phyloP scores from a whole-genome alignment of 2,113 vertebrate species.

The Alouatta palliata region DNA sequence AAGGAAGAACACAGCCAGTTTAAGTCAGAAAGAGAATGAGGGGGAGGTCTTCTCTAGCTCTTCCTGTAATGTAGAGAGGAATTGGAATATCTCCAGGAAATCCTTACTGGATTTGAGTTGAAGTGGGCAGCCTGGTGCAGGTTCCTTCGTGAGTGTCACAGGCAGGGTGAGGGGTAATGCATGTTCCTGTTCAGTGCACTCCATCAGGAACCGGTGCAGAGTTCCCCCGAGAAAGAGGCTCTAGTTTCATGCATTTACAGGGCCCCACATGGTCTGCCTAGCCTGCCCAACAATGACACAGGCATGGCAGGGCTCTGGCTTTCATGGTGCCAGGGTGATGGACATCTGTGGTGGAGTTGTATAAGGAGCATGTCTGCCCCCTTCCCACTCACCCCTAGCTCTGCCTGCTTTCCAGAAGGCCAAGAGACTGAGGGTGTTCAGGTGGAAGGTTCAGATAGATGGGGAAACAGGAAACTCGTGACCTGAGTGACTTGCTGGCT shows the following conservation, averaged over 20 bases:
- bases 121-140: background rate
- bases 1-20: background rate
- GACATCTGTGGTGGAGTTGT: background rate
- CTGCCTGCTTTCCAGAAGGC: background rate
- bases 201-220: background rate
- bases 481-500: background rate
- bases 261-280: rapidly evolving
- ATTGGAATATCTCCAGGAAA: background rate
- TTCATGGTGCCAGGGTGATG: background rate
- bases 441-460: background rate
- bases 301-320: background rate
- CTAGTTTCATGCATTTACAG: background rate
- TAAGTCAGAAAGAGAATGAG: background rate
- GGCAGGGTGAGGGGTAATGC: background rate
- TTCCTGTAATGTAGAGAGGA: background rate
- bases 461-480: background rate
- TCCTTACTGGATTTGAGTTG: background rate
- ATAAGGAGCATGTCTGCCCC: background rate
- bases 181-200: background rate
- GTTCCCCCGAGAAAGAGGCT: background rate
- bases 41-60: background rate
- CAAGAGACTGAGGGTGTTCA: background rate
- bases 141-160: background rate
- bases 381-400: background rate
- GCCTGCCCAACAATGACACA: rapidly evolving